phyloP scores from a whole-genome alignment of 2,888 invertebrate genomes.

The Gymnoscelis rufifasciata region DNA sequence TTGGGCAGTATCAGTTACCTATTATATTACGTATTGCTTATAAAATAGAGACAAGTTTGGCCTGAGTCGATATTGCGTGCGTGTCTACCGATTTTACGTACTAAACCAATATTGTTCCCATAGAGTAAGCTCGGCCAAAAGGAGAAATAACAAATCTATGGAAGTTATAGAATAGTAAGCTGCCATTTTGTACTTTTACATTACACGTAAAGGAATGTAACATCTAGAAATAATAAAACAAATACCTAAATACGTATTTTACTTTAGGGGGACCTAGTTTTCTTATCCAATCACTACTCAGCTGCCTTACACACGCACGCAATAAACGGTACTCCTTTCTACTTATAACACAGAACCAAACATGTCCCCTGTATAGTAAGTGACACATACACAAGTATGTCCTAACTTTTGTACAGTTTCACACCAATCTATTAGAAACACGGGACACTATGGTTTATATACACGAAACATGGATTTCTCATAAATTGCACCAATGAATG shows the following conservation, averaged over 20 bases:
- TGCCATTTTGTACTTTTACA: constrained; percentile 62
- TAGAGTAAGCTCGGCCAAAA: constrained; percentile 72
- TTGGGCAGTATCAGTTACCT: constrained; percentile 44
- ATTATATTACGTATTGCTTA: constrained; percentile 16
- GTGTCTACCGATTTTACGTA: constrained; percentile 45
- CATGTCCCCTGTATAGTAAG: constrained; percentile 29
- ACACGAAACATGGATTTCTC: constrained; percentile 16
- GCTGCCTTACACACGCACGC: constrained; percentile 66
- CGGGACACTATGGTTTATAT: constrained; percentile 19
- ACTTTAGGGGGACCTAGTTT: constrained; percentile 42
- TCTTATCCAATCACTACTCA: constrained; percentile 54
- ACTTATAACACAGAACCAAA: constrained; percentile 25
- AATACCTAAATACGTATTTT: constrained; percentile 36
- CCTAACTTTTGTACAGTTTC: constrained; percentile 7
- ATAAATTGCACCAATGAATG: constrained; percentile 35
- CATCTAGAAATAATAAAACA: constrained; percentile 41
- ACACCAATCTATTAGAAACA: constrained; percentile 12
- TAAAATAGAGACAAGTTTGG: constrained; percentile 41
- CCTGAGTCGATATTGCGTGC: constrained; percentile 48
- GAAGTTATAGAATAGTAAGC: constrained; percentile 53
- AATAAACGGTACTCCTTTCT: constrained; percentile 25
- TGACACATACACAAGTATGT: constrained; percentile 16
- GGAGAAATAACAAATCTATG: constrained; percentile 36
- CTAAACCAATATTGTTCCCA: constrained; percentile 76
- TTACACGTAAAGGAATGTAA: constrained; percentile 43